phyloP scores from a whole-genome alignment of 2,113 vertebrate genomes.

The Mystacornis crossleyi region DNA sequence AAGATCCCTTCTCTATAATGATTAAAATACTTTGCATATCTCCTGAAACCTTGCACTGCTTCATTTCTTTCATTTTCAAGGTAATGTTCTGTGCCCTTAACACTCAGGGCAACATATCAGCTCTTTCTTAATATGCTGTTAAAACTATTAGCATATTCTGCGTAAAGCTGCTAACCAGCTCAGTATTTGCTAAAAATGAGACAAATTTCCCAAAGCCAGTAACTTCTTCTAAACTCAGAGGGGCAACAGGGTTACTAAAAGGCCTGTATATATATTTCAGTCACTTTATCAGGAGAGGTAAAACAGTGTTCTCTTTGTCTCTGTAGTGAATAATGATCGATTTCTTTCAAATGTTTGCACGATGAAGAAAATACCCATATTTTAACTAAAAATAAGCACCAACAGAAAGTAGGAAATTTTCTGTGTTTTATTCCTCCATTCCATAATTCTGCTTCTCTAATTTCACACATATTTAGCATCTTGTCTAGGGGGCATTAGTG shows the following conservation, averaged over 20 bases:
- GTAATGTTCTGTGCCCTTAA: neutral
- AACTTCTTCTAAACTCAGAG: neutral
- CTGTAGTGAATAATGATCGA: neutral
- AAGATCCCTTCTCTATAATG: neutral
- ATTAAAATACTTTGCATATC: neutral
- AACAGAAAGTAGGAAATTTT: neutral
- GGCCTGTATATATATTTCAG: neutral
- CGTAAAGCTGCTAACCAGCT: neutral
- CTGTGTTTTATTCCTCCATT: neutral
- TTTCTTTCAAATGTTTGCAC: neutral
- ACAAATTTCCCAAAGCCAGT: neutral
- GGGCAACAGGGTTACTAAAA: neutral
- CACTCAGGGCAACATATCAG: neutral
- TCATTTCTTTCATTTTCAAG: neutral
- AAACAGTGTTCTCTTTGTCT: neutral
- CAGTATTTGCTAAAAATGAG: neutral
- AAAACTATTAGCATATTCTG: neutral
- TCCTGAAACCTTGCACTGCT: neutral
- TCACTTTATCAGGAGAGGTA: neutral
- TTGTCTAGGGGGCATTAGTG: slow-evolving; percentile 51
- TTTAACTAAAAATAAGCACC: neutral
- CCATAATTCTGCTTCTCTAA: slow-evolving; percentile 26
- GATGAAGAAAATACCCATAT: accelerated
- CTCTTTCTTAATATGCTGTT: neutral
- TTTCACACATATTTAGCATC: slow-evolving; percentile 54